These are phyloP conservation scores for Criorhina ranunculi DNA, from an alignment of 2,888 invertebrate genomes.

Conservation along the genomic window DNA sequence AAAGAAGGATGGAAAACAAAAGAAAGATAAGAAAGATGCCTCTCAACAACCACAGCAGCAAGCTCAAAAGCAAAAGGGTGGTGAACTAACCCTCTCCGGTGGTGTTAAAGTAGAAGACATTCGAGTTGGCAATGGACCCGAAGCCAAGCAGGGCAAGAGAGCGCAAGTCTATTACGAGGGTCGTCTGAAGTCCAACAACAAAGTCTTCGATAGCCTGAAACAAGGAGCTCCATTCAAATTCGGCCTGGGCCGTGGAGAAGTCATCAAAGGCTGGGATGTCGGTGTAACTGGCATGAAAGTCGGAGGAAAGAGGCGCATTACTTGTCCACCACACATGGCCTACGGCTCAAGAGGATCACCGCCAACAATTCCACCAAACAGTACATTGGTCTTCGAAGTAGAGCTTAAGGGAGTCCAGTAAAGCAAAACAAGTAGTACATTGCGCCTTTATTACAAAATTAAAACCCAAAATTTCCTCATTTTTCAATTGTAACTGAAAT, in stretches of 20 bases:
- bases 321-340: slow-evolving; percentile 93
- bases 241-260: slow-evolving; percentile 92
- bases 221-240: slow-evolving; percentile 94
- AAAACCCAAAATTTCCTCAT: slow-evolving; percentile 21
- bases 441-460: slow-evolving; percentile 22
- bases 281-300: slow-evolving; percentile 97
- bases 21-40: slow-evolving; percentile 82
- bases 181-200: slow-evolving; percentile 91
- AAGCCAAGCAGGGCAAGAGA: slow-evolving; percentile 91
- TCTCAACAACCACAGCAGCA: slow-evolving; percentile 78
- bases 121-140: slow-evolving; percentile 91
- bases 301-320: slow-evolving; percentile 94
- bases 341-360: slow-evolving; percentile 91
- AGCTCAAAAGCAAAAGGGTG: slow-evolving; percentile 80
- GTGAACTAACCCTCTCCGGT: slow-evolving; percentile 87
- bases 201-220: slow-evolving; percentile 92
- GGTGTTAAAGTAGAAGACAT: slow-evolving; percentile 93
- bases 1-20: slow-evolving; percentile 83
- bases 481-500: slow-evolving; percentile 16
- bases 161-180: slow-evolving; percentile 94
- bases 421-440: slow-evolving; percentile 20
- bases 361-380: slow-evolving; percentile 94
- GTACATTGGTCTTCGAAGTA: slow-evolving; percentile 94
- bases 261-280: slow-evolving; percentile 96
- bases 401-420: slow-evolving; percentile 90